phyloP scores from a whole-genome alignment of 2,888 invertebrate species.

The Plusia festucae region DNA sequence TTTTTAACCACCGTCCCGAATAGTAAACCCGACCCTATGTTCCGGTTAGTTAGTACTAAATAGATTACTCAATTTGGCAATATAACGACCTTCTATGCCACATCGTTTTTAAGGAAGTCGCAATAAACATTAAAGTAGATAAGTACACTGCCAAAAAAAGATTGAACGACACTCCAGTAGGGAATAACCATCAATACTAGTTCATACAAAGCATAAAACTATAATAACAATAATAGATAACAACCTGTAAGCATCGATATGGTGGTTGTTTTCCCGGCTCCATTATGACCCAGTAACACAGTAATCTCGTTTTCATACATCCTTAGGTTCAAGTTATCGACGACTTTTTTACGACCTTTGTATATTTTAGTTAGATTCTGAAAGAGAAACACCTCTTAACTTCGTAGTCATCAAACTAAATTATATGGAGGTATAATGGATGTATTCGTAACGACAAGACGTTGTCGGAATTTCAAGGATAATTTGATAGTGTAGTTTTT shows the following conservation, averaged over 20 bases:
- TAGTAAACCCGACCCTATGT: not conserved
- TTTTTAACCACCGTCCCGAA: not conserved
- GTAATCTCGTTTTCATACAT: slow-evolving; percentile 98
- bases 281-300: slow-evolving; percentile 92
- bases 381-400: slow-evolving; percentile 64
- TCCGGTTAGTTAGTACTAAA: not conserved
- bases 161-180: not conserved
- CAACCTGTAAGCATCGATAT: slow-evolving; percentile 97
- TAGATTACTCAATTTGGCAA: not conserved
- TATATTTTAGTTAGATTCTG: slow-evolving; percentile 91
- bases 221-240: slow-evolving; percentile 5
- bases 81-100: not conserved
- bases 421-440: slow-evolving; percentile 21
- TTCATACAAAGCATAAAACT: not conserved
- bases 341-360: slow-evolving; percentile 89
- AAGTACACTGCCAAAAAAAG: not conserved
- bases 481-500: not conserved
- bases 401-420: slow-evolving; percentile 16
- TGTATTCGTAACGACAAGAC: slow-evolving; percentile 6
- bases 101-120: not conserved
- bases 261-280: slow-evolving; percentile 98
- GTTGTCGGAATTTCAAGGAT: not conserved
- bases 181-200: not conserved
- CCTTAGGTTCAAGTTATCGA: slow-evolving; percentile 92
- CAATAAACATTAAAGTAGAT: not conserved